These are phyloP conservation scores for Brachionus paranguensis DNA, from an alignment of 1,140 invertebrate genomes.

Conservation along the genomic window DNA sequence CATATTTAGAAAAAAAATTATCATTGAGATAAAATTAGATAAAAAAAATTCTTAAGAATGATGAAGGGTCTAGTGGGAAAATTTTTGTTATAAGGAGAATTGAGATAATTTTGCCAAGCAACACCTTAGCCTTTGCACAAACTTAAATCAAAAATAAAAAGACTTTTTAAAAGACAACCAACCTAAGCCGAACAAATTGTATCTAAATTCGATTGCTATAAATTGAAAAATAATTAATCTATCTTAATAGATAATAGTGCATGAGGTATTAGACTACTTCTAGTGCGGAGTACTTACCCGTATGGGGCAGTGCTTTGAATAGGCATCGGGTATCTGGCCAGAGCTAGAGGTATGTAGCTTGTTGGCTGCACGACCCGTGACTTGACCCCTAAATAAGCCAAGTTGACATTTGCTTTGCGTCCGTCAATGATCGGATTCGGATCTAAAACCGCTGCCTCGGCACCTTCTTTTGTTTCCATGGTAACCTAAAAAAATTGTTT, in stretches of 20 bases:
- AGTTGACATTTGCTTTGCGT: constrained; percentile 93
- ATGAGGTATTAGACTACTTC: too few species aligned
- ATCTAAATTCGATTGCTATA: neutral
- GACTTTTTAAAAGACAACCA: neutral
- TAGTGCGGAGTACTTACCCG: neutral
- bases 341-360: neutral
- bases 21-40: too few species aligned
- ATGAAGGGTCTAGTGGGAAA: too few species aligned
- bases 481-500: constrained; percentile 68
- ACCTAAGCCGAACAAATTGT: neutral
- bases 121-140: neutral
- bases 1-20: too few species aligned
- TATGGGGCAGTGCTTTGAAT: neutral
- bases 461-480: constrained; percentile 84
- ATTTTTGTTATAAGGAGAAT: too few species aligned
- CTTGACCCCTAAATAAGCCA: constrained; percentile 92
- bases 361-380: neutral
- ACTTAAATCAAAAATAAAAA: neutral
- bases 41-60: too few species aligned
- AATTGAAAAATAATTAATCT: neutral
- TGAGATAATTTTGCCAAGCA: neutral
- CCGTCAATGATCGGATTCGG: constrained; percentile 98
- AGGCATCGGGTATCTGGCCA: constrained; percentile 1
- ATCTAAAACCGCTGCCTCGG: constrained; percentile 90
- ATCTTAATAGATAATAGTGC: neutral